phyloP scores from a whole-genome alignment of 2,113 vertebrate genomes.

The Panurus biarmicus region DNA sequence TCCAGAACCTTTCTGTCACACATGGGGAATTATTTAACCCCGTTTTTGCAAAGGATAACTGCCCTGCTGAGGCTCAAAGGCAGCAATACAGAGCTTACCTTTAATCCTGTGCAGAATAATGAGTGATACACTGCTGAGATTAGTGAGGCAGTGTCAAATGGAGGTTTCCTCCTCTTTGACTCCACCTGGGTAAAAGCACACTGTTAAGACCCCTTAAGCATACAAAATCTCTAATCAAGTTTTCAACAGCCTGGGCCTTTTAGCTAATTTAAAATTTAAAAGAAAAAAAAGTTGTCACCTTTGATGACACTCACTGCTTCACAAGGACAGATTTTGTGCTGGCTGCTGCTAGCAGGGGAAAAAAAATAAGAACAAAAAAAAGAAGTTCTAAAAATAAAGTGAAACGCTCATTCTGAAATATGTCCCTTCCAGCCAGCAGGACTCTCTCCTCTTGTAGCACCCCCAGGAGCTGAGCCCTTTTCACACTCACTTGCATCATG shows the following conservation, averaged over 20 bases:
- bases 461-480: neutral
- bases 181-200: neutral
- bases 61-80: neutral
- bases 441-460: neutral
- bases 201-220: neutral
- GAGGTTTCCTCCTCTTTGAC: neutral
- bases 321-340: neutral
- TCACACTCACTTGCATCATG: neutral
- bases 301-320: neutral
- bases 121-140: neutral
- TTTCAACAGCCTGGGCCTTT: neutral
- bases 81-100: neutral
- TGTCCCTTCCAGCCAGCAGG: neutral
- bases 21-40: conserved; percentile 7
- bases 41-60: neutral
- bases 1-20: neutral
- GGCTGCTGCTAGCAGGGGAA: neutral
- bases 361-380: neutral
- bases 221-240: neutral
- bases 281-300: neutral
- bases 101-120: conserved; percentile 40
- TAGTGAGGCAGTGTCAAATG: neutral
- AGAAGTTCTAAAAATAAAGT: neutral
- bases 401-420: neutral
- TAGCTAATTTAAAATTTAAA: neutral